Percentiles rank a stretch among this genome's conserved stretches.
phyloP scores from a whole-genome alignment of 2,113 vertebrate species.

The Fregata magnificens region DNA sequence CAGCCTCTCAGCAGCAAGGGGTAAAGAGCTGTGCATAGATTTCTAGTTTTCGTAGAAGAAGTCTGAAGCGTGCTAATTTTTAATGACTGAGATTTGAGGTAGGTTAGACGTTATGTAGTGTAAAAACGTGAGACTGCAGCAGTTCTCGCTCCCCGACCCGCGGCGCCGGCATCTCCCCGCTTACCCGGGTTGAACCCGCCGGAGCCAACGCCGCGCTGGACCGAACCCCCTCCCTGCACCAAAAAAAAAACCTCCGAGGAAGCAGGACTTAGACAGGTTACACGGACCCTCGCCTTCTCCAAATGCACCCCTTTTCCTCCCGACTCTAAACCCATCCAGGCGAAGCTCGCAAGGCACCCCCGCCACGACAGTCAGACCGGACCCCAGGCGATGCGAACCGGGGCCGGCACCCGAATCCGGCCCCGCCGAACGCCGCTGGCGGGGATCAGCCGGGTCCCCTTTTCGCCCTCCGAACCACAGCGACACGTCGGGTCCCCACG shows the following conservation, averaged over 20 bases:
- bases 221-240: neutral
- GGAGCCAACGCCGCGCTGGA: neutral
- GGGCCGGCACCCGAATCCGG: neutral
- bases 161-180: neutral
- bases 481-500: neutral
- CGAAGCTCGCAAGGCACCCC: slow-evolving; percentile 71
- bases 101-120: slow-evolving; percentile 78
- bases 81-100: slow-evolving; percentile 80
- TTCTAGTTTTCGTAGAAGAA: slow-evolving; percentile 56
- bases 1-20: slow-evolving; percentile 77
- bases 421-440: neutral
- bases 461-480: neutral
- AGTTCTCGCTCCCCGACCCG: slow-evolving; percentile 45
- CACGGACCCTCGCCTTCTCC: slow-evolving; percentile 49
- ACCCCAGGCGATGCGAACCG: neutral
- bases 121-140: slow-evolving; percentile 68
- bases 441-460: neutral
- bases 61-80: slow-evolving; percentile 71
- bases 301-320: neutral
- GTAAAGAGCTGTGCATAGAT: slow-evolving; percentile 79
- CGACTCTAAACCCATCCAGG: slow-evolving; percentile 30
- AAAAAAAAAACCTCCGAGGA: neutral
- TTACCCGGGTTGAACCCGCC: neutral
- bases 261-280: slow-evolving; percentile 57
- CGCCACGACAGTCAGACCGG: slow-evolving; percentile 37